Evolutionary conservation across 92 coral and sea anemone genomes (phyloP).

Genomic region (Meandrina meandrites): DNA sequence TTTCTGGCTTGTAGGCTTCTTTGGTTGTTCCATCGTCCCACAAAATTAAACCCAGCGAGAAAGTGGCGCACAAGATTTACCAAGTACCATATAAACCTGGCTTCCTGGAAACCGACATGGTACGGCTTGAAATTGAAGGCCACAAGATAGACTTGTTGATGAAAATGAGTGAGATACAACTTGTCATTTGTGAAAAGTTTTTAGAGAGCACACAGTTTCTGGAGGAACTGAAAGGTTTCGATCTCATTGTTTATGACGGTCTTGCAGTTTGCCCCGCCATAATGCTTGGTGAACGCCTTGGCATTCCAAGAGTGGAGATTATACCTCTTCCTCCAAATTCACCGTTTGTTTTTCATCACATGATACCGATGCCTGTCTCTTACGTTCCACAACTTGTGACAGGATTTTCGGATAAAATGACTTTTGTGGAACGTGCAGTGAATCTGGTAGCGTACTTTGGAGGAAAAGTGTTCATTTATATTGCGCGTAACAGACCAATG

Average conservation of each 20-base stretch:
- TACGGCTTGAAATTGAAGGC: constrained; percentile 10
- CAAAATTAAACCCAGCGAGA: constrained; percentile 38
- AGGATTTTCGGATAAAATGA: constrained; percentile 45
- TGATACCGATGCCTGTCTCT: constrained; percentile 44
- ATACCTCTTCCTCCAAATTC: neutral
- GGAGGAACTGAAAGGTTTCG: constrained; percentile 31
- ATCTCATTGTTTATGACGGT: constrained; percentile 34
- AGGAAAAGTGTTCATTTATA: neutral
- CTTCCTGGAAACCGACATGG: constrained; percentile 35
- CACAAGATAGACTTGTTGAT: neutral
- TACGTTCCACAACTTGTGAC: constrained; percentile 43
- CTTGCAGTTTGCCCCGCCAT: constrained; percentile 10
- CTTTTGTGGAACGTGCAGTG: constrained; percentile 24
- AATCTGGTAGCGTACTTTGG: constrained; percentile 20
- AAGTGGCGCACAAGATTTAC: constrained; percentile 55
- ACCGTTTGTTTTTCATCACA: neutral
- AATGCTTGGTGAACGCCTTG: constrained; percentile 28
- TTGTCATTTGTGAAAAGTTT: constrained; percentile 8
- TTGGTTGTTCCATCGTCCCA: constrained; percentile 49
- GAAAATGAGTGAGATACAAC: neutral
- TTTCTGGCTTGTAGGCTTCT: constrained; percentile 30
- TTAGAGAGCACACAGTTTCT: constrained; percentile 18
- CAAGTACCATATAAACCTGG: constrained; percentile 54
- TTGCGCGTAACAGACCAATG: neutral
- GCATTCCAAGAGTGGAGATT: constrained; percentile 37